A percentile compares a stretch with the other conserved stretches of the same genome.
phyloP scores from a whole-genome alignment of 1,140 invertebrate species.

The Caenorhabditis briggsae region DNA sequence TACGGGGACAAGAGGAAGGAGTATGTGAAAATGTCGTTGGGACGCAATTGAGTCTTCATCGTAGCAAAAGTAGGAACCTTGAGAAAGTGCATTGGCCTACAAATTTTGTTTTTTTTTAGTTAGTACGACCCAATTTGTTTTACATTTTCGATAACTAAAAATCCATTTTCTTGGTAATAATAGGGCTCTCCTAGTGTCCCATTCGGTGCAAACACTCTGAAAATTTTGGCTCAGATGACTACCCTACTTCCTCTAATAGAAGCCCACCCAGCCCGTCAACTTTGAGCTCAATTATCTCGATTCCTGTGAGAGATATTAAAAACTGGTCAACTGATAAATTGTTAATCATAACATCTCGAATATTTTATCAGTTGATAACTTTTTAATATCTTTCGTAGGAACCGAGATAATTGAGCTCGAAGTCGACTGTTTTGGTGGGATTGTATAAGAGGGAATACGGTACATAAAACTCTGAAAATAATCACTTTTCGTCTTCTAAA shows the following conservation, averaged over 20 bases:
- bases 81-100: neutral
- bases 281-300: too few relatives aligned
- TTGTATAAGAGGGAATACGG: too few relatives aligned
- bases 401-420: too few relatives aligned
- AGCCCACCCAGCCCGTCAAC: too few relatives aligned
- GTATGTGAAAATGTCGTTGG: constrained; percentile 20
- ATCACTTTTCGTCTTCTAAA: neutral
- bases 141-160: constrained; percentile 9
- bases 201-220: neutral
- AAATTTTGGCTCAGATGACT: neutral
- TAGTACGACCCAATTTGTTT: neutral
- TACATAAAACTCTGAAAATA: too few relatives aligned
- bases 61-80: constrained; percentile 42
- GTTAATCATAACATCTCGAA: too few relatives aligned
- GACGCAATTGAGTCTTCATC: constrained; percentile 9
- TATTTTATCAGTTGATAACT: too few relatives aligned
- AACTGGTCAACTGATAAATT: too few relatives aligned
- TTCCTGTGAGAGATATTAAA: too few relatives aligned
- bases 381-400: too few relatives aligned
- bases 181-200: neutral
- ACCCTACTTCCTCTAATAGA: too few relatives aligned
- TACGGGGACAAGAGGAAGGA: neutral
- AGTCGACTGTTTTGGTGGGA: too few relatives aligned
- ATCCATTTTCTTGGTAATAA: neutral
- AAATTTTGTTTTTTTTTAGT: neutral